Evolutionary conservation across 2,113 vertebrate species (phyloP).

Genomic region (Scophthalmus maximus): DNA sequence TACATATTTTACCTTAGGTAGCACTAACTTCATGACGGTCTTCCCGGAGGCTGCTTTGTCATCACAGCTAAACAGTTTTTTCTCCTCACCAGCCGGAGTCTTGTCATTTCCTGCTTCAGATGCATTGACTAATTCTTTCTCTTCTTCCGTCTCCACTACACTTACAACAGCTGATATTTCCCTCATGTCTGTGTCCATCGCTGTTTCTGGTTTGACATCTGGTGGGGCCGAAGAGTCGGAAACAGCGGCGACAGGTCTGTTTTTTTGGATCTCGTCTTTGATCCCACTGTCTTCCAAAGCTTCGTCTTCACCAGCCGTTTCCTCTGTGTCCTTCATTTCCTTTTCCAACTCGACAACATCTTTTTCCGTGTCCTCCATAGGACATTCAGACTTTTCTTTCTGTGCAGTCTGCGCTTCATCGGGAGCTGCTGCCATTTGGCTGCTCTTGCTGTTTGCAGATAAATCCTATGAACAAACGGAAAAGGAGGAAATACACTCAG

Average conservation of each 20-base stretch:
- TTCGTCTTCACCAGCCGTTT: not conserved
- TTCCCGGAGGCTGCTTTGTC: not conserved
- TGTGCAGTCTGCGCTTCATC: not conserved
- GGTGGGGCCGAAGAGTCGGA: not conserved
- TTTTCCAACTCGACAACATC: fast-evolving
- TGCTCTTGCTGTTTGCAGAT: conserved; percentile 21
- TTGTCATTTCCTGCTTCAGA: not conserved
- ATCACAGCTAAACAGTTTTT: not conserved
- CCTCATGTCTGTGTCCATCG: fast-evolving
- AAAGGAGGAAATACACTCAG: too few species aligned
- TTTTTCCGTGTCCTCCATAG: not conserved
- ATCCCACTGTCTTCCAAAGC: not conserved
- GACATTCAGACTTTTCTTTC: not conserved
- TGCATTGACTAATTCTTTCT: not conserved
- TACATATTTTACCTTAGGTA: conserved; percentile 41
- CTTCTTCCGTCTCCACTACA: not conserved
- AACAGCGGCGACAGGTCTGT: fast-evolving
- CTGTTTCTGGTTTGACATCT: not conserved
- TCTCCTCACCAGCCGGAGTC: not conserved
- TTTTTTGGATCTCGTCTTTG: not conserved
- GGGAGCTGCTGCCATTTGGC: conserved; percentile 1
- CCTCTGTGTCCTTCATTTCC: not conserved
- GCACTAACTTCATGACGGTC: not conserved
- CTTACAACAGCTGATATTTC: not conserved
- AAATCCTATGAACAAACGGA: conserved; percentile 34